Conservation (phyloP, 2,113 vertebrate genomes). For the Pogonocichla stellata region DNA sequence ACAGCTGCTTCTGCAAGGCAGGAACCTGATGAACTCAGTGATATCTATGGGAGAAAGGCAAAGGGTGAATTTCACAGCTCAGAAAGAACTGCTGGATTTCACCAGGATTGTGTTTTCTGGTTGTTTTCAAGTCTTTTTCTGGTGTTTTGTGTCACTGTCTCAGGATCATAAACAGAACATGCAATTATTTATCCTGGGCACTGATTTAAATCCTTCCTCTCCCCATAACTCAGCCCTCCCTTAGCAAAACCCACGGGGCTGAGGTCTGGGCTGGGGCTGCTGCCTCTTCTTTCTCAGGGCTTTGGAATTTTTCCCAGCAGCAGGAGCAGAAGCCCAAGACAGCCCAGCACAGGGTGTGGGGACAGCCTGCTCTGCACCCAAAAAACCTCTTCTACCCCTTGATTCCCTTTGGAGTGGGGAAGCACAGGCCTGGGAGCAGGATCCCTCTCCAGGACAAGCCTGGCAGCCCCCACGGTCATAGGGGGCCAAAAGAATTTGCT, state of each 20-base stretch:
- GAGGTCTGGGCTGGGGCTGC: not conserved
- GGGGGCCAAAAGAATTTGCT: not conserved
- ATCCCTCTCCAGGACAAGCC: not conserved
- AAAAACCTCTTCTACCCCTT: not conserved
- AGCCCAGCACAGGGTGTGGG: not conserved
- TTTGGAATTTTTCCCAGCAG: not conserved
- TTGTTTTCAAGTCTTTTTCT: not conserved
- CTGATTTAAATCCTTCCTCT: not conserved
- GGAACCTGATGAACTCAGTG: not conserved
- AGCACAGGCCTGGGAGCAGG: not conserved
- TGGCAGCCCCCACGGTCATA: accelerated
- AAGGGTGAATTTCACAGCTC: not conserved
- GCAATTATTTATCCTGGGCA: not conserved
- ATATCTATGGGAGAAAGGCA: not conserved
- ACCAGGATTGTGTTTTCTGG: not conserved
- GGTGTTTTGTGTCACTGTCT: not conserved
- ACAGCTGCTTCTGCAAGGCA: not conserved
- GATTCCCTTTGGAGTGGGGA: not conserved
- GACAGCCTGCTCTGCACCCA: not conserved
- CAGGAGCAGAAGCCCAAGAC: not conserved
- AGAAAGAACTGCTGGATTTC: not conserved
- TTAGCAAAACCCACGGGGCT: not conserved
- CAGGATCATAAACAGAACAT: not conserved
- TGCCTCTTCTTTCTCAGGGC: not conserved
- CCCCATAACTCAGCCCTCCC: not conserved